A percentile compares a stretch with the other conserved stretches of the same genome.
These are phyloP conservation scores for Homalodisca vitripennis DNA, from an alignment of 1,140 invertebrate genomes.

Conservation along the genomic window DNA sequence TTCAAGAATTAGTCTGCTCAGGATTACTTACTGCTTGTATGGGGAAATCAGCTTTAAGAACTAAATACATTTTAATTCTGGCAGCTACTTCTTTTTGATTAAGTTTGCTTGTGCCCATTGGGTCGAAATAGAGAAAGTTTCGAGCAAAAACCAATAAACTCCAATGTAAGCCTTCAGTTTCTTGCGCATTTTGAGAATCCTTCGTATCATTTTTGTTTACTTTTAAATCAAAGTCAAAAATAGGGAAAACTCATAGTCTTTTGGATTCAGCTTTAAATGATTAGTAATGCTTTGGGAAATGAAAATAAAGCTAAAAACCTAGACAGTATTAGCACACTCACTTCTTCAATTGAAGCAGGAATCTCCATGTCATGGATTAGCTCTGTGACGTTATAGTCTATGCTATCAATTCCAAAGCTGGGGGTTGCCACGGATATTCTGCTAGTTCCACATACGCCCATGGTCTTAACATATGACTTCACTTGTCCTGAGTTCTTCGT, in stretches of 20 bases:
- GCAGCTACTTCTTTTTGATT: too few relatives aligned
- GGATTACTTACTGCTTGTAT: too few relatives aligned
- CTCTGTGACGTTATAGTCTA: slow-evolving; percentile 33
- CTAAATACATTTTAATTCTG: too few relatives aligned
- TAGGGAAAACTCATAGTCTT: neutral
- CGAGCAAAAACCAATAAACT: neutral
- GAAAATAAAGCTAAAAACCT: too few relatives aligned
- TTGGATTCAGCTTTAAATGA: neutral
- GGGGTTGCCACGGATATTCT: slow-evolving; percentile 15
- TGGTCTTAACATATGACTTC: slow-evolving; percentile 52
- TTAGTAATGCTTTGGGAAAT: too few relatives aligned
- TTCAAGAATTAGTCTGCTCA: too few relatives aligned
- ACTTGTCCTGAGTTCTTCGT: slow-evolving; percentile 62
- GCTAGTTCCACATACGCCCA: neutral
- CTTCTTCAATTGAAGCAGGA: slow-evolving; percentile 53
- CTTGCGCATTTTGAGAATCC: neutral
- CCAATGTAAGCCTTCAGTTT: neutral
- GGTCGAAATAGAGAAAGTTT: too few relatives aligned
- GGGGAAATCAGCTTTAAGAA: too few relatives aligned
- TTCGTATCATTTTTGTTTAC: neutral
- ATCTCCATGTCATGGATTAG: slow-evolving; percentile 48
- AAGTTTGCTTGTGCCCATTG: too few relatives aligned
- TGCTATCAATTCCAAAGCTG: slow-evolving; percentile 12
- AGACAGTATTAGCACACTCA: too few relatives aligned
- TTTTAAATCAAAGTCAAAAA: neutral